A percentile compares a stretch with the other conserved stretches of the same genome.
Conservation (phyloP, 2,888 invertebrate genomes). For the Subacronicta megacephala region DNA sequence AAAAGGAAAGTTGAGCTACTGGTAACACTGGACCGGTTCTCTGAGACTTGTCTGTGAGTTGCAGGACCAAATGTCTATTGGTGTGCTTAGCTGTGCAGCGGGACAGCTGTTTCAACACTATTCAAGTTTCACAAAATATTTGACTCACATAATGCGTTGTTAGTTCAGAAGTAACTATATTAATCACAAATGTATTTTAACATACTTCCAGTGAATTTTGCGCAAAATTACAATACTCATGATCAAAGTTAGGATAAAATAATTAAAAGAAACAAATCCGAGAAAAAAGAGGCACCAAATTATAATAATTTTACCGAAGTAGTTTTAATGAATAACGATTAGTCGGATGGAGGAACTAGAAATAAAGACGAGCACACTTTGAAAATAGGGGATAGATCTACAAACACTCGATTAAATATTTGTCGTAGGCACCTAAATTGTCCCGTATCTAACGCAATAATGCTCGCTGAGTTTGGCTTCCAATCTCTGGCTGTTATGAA, state of each 20-base stretch:
- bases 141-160: constrained; percentile 28
- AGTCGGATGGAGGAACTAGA: neutral
- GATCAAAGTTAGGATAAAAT: too few species aligned
- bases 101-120: constrained; percentile 36
- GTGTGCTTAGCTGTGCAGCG: constrained; percentile 20
- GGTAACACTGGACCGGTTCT: constrained; percentile 50
- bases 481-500: constrained; percentile 5
- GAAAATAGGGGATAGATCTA: neutral
- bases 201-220: neutral
- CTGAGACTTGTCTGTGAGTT: constrained; percentile 19
- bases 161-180: constrained; percentile 3
- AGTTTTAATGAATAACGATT: neutral
- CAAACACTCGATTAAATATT: too few species aligned
- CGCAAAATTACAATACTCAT: neutral
- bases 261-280: neutral
- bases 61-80: constrained; percentile 11
- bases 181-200: neutral
- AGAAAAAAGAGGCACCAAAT: neutral
- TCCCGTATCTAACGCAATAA: neutral
- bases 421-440: neutral
- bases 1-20: constrained; percentile 62
- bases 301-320: neutral
- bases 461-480: constrained; percentile 12
- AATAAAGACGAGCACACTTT: neutral
- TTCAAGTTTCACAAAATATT: constrained; percentile 10